Conservation (phyloP, 2,888 invertebrate genomes). For the Perizoma flavofasciatum region DNA sequence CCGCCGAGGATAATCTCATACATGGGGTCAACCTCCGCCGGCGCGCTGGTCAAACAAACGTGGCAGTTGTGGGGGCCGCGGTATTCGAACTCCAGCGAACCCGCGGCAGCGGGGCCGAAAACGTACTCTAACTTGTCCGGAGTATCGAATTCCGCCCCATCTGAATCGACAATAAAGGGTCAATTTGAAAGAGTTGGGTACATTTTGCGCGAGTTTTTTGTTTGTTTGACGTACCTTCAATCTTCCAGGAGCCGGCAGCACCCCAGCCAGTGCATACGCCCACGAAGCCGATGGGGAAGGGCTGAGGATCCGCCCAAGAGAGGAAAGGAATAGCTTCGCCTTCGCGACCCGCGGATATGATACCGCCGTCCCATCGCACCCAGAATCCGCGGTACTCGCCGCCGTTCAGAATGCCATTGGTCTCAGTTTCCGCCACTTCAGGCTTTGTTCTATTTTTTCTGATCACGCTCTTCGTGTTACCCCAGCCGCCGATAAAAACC, state of each 20-base stretch:
- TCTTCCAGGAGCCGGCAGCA: slow-evolving; percentile 90
- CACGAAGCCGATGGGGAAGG: slow-evolving; percentile 88
- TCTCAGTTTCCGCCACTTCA: slow-evolving; percentile 87
- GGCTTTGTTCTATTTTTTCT: slow-evolving; percentile 91
- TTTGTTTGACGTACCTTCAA: slow-evolving; percentile 85
- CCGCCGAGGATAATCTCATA: slow-evolving; percentile 88
- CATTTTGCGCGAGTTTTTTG: slow-evolving; percentile 58
- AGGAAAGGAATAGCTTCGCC: slow-evolving; percentile 89
- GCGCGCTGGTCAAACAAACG: slow-evolving; percentile 82
- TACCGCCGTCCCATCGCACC: slow-evolving; percentile 90
- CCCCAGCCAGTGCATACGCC: slow-evolving; percentile 96
- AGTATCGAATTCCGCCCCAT: slow-evolving; percentile 81
- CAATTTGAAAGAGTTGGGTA: slow-evolving; percentile 73
- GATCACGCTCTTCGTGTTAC: slow-evolving; percentile 92
- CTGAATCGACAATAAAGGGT: slow-evolving; percentile 69
- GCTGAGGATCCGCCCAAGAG: slow-evolving; percentile 87
- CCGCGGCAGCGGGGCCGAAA: slow-evolving; percentile 82
- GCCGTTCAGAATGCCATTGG: slow-evolving; percentile 88
- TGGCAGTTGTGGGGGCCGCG: slow-evolving; percentile 87
- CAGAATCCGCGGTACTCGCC: slow-evolving; percentile 93
- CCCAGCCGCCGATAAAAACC: slow-evolving; percentile 95
- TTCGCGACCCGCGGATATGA: slow-evolving; percentile 88
- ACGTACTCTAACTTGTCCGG: slow-evolving; percentile 84
- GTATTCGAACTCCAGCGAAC: slow-evolving; percentile 82
- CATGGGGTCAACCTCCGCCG: slow-evolving; percentile 84